These are phyloP conservation scores for Polydrusus tereticollis DNA, from an alignment of 2,888 invertebrate genomes.

Conservation along the genomic window DNA sequence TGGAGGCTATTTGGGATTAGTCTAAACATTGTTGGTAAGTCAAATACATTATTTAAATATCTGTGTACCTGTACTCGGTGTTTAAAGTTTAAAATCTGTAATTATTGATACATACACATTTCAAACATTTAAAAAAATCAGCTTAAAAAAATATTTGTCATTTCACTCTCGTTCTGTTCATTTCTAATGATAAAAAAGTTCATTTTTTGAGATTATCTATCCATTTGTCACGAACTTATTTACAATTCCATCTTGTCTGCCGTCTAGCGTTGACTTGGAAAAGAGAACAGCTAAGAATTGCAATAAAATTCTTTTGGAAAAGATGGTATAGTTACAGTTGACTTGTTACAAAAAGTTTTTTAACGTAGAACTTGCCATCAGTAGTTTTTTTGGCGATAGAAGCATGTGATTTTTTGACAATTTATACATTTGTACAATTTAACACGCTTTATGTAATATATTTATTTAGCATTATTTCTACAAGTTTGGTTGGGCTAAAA, in stretches of 20 bases:
- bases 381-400: not conserved
- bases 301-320: not conserved
- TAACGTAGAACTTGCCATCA: not conserved
- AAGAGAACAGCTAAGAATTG: not conserved
- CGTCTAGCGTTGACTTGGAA: not conserved
- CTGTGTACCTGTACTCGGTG: not conserved
- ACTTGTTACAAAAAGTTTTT: not conserved
- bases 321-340: conserved; percentile 9
- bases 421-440: not conserved
- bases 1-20: conserved; percentile 75
- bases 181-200: not conserved
- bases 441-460: not conserved
- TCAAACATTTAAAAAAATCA: too few relatives aligned
- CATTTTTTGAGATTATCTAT: too few relatives aligned
- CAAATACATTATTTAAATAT: conserved; percentile 3
- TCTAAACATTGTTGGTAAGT: conserved; percentile 55
- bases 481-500: too few relatives aligned
- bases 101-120: too few relatives aligned
- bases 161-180: not conserved
- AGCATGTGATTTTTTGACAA: not conserved
- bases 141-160: too few relatives aligned
- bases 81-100: too few relatives aligned
- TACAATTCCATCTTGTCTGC: not conserved
- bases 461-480: too few relatives aligned
- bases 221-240: not conserved